Conservation (phyloP, 2,888 invertebrate genomes). For the Plagiodera versicolora region DNA sequence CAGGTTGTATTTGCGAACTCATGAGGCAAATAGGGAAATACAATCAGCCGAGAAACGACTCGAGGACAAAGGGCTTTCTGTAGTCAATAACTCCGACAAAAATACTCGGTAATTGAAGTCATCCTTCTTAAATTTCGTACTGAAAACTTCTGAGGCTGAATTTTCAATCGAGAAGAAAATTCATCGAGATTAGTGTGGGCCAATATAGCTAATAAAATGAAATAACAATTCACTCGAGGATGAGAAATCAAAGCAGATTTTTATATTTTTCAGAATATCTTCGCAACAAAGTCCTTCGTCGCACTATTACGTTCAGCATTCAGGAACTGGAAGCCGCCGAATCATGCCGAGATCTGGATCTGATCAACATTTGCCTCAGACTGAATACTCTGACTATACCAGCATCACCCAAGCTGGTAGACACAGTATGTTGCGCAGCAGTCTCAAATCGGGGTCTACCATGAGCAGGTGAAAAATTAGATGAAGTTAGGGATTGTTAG, state of each 20-base stretch:
- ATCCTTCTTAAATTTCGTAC: too few species aligned
- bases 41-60: neutral
- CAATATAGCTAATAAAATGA: too few species aligned
- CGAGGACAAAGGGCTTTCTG: neutral
- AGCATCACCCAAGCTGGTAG: conserved; percentile 68
- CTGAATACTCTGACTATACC: conserved; percentile 85
- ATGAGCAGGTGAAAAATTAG: conserved; percentile 43
- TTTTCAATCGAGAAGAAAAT: too few species aligned
- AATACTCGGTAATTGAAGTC: too few species aligned
- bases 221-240: too few species aligned
- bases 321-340: conserved; percentile 55
- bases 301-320: conserved; percentile 58
- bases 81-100: neutral
- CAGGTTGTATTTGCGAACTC: neutral
- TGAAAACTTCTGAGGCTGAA: too few species aligned
- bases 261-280: conserved; percentile 46
- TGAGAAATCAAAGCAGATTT: too few species aligned
- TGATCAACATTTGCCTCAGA: conserved; percentile 86
- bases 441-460: conserved; percentile 70
- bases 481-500: too few species aligned
- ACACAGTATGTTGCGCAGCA: conserved; percentile 79
- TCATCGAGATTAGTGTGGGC: too few species aligned
- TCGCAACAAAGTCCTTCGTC: conserved; percentile 57
- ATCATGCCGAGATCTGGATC: conserved; percentile 85
- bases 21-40: neutral